A percentile compares a stretch with the other conserved stretches of the same genome.
phyloP scores from a whole-genome alignment of 1,140 invertebrate species.

The Cydia strobilella region DNA sequence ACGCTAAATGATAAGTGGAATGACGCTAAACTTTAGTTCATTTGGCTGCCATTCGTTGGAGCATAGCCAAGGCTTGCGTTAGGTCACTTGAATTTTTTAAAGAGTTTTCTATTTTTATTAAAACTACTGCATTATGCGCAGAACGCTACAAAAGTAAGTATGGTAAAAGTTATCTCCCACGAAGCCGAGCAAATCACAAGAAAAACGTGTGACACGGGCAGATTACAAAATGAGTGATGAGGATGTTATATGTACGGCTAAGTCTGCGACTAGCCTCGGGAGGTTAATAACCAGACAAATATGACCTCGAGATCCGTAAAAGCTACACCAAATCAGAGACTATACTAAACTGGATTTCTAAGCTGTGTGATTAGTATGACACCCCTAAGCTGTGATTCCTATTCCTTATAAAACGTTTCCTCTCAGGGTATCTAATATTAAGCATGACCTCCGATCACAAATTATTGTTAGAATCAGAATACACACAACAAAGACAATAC shows the following conservation, averaged over 20 bases:
- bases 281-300: constrained; percentile 5
- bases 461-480: background rate
- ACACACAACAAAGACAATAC: too few relatives aligned
- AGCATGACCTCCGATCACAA: background rate
- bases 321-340: background rate
- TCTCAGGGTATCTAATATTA: background rate
- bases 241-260: constrained; percentile 31
- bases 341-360: background rate
- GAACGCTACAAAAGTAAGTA: background rate
- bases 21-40: constrained; percentile 27
- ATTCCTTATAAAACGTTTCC: background rate
- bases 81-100: constrained; percentile 14
- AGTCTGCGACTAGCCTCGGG: constrained; percentile 3
- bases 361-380: background rate
- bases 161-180: background rate
- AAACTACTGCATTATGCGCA: constrained; percentile 16
- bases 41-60: constrained; percentile 7
- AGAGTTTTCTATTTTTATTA: constrained; percentile 23
- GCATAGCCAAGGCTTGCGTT: constrained; percentile 18
- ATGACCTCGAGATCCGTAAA: constrained; percentile 1
- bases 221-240: constrained; percentile 40
- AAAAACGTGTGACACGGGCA: constrained; percentile 34
- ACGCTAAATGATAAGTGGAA: constrained; percentile 14
- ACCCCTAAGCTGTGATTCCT: background rate
- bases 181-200: constrained; percentile 14